A percentile compares a stretch with the other conserved stretches of the same genome.
Conservation (phyloP, 1,140 invertebrate genomes). For the Drosophila rhopaloa region DNA sequence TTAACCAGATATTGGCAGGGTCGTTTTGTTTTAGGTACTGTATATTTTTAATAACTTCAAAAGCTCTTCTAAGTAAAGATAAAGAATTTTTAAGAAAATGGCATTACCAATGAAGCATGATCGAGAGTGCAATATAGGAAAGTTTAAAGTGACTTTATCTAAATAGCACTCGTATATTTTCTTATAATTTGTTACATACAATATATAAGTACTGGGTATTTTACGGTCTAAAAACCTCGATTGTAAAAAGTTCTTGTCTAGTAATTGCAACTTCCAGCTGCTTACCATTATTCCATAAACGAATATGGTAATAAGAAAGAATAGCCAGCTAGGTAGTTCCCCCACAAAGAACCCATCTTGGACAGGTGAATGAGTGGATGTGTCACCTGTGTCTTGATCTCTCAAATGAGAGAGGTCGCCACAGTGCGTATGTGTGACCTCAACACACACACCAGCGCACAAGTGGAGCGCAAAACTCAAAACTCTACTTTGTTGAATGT, state of each 20-base stretch:
- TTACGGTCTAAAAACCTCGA: background rate
- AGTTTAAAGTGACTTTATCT: no score
- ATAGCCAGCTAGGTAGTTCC: background rate
- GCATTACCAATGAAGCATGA: no score
- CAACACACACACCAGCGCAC: slow-evolving; percentile 45
- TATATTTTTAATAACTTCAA: no score
- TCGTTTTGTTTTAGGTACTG: background rate
- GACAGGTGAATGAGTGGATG: slow-evolving; percentile 23
- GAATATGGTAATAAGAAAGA: slow-evolving; percentile 22
- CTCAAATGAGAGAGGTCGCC: slow-evolving; percentile 19
- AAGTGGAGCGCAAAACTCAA: slow-evolving; percentile 25
- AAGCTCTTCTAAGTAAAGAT: no score
- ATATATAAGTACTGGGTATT: background rate
- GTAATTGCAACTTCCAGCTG: slow-evolving; percentile 11
- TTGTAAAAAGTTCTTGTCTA: background rate
- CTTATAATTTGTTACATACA: no score
- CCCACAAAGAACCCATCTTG: slow-evolving; percentile 22
- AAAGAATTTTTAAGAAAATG: no score
- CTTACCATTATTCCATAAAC: slow-evolving; percentile 18
- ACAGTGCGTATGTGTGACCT: slow-evolving; percentile 50
- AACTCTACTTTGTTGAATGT: slow-evolving; percentile 61
- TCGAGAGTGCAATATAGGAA: no score
- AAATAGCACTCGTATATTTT: no score
- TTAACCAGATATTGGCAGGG: background rate
- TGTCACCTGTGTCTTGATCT: slow-evolving; percentile 20